Base-by-base conservation (phyloP, 2,113 vertebrate genomes). In the Pelodiscus sinensis region DNA sequence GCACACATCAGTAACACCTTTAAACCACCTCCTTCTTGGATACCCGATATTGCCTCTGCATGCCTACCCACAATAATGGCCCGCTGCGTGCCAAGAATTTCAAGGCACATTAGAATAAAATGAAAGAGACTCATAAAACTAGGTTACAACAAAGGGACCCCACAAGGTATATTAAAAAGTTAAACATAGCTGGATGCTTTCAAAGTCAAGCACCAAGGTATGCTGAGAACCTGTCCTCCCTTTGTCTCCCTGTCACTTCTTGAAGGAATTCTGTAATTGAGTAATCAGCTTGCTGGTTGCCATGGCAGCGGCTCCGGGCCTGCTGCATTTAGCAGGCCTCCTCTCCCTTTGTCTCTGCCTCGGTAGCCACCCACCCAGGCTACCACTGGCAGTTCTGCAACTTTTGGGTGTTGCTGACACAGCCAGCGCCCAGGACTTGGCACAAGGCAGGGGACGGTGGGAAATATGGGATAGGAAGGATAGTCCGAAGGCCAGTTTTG, bases 221-320 rank as follows among this genome's bases (percentile, higher is more conserved):
- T 89, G 90, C 88, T 2, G 24, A 52, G 71, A 89, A 85, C 89
- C 68, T 60, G 91, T 92, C 92, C 86, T 94, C 88, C 92, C 62
- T 90, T 92, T 90, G 79, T 58, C 92, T 85, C 44, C 82, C 68
- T 94, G 84, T 95, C 96, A 80, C 91, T 92, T 73, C 94, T 54
- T 29, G 94, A 94, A 93, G 84, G 93, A 92, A 89, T 22, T 84
- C 78, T 86, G 94, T 89, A 94, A 94, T 85, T 87, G 94, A 96
- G 94, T 93, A 96, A 95, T 95, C 95, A 84, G 85, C 91, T 96
- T 93, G 81, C 91, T 95, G 54, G 95, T 97, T 97, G 96, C 81
- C 97, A 97, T 97, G 95, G 94, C 57, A 77, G 96, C 78, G 77
- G 38, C 79, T 92, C 3, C 27, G 84, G 93, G 92, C 91, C 50